A percentile compares a stretch with the other conserved stretches of the same genome.
Conservation (phyloP, 2,113 vertebrate genomes). For the Corvus moneduloides region DNA sequence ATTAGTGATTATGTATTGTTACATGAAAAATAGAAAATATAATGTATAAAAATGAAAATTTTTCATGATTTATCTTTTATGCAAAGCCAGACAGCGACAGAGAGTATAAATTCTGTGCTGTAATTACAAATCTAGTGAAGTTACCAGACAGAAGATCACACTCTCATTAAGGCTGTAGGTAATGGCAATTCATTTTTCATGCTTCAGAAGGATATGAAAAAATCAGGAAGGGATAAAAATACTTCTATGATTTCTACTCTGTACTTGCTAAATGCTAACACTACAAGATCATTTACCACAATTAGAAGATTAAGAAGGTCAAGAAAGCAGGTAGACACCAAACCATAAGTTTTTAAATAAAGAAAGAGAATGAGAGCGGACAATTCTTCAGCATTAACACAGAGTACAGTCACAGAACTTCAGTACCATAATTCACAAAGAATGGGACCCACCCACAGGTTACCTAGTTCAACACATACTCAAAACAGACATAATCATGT, state of each 20-base stretch:
- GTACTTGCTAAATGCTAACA: not conserved
- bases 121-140: not conserved
- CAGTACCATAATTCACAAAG: not conserved
- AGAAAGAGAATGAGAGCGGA: not conserved
- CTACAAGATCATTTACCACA: not conserved
- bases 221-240: not conserved
- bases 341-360: not conserved
- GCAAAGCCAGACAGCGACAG: not conserved
- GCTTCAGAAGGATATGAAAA: not conserved
- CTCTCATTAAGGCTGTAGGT: not conserved
- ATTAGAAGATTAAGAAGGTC: not conserved
- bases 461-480: not conserved
- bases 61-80: not conserved
- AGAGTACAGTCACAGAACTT: not conserved
- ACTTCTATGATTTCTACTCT: not conserved
- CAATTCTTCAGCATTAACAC: not conserved
- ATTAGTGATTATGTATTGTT: not conserved
- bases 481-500: not conserved
- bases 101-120: not conserved
- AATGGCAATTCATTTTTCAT: not conserved
- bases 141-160: not conserved
- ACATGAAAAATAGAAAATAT: not conserved
- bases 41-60: not conserved
- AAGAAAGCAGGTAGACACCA: not conserved
- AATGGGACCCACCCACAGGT: not conserved